These are phyloP conservation scores for Hydroisotoma schaefferi DNA, from an alignment of 2,888 invertebrate species.

Conservation along the genomic window DNA sequence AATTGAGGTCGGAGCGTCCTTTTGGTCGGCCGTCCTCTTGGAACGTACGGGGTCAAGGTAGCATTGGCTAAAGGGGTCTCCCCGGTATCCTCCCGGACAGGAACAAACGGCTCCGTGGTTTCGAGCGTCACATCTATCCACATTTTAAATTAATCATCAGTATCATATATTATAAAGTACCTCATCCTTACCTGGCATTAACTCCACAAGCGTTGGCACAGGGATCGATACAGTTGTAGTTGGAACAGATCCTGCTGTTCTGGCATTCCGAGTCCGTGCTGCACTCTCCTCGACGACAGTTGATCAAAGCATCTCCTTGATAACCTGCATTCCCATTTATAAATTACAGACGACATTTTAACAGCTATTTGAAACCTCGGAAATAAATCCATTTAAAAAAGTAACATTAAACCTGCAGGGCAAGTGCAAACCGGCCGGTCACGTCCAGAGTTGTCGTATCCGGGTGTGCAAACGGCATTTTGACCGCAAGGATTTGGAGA, in stretches of 20 bases:
- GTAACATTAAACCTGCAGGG: conserved; percentile 64
- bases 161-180: too few species aligned
- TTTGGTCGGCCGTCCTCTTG: conserved; percentile 34
- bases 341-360: too few species aligned
- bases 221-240: conserved; percentile 60
- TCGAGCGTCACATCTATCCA: conserved; percentile 23
- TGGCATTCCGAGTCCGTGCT: conserved; percentile 71
- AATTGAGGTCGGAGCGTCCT: too few species aligned
- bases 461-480: conserved; percentile 74
- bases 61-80: conserved; percentile 48
- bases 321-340: conserved; percentile 27
- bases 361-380: too few species aligned
- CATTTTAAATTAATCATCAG: neutral
- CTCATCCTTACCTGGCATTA: conserved; percentile 69
- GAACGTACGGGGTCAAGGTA: conserved; percentile 43
- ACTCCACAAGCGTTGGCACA: conserved; percentile 59
- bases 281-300: conserved; percentile 76
- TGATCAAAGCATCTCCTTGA: conserved; percentile 66
- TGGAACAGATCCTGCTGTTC: conserved; percentile 71
- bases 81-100: conserved; percentile 44
- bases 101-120: conserved; percentile 46
- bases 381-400: too few species aligned
- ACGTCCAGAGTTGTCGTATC: conserved; percentile 73
- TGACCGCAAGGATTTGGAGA: conserved; percentile 82
- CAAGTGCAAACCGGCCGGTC: conserved; percentile 85